Evolutionary conservation across 2,113 vertebrate species (phyloP).

Genomic region (Coracopsis vasa): DNA sequence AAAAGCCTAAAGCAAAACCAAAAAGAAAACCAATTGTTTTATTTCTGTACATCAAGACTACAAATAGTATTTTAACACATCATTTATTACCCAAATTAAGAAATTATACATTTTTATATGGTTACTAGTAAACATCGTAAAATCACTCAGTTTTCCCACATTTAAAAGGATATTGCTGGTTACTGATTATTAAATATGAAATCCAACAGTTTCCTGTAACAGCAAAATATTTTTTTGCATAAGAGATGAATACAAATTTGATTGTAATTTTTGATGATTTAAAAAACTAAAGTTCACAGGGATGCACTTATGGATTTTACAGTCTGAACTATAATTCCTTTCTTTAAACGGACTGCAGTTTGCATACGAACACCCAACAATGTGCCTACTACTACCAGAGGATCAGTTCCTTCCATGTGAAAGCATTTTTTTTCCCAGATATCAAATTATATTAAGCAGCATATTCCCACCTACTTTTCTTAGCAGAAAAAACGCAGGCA

Average conservation of each 20-base stretch:
- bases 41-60: slow-evolving; percentile 78
- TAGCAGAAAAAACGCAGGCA: slow-evolving; percentile 29
- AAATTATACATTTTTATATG: slow-evolving; percentile 79
- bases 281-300: slow-evolving; percentile 27
- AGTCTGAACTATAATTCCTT: not conserved
- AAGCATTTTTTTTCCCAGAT: not conserved
- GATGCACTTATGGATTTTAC: not conserved
- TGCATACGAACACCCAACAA: not conserved
- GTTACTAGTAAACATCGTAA: slow-evolving; percentile 76
- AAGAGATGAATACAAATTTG: slow-evolving; percentile 49
- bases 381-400: slow-evolving; percentile 31
- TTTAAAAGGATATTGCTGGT: slow-evolving; percentile 75
- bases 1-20: slow-evolving; percentile 70
- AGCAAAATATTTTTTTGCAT: slow-evolving; percentile 49
- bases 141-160: slow-evolving; percentile 65
- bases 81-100: slow-evolving; percentile 77
- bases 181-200: slow-evolving; percentile 59
- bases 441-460: not conserved
- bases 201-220: slow-evolving; percentile 53
- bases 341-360: not conserved
- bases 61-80: slow-evolving; percentile 80
- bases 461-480: not conserved
- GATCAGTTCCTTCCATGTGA: not conserved
- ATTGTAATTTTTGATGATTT: slow-evolving; percentile 25
- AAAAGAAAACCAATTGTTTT: slow-evolving; percentile 70